Percentiles rank a stretch among this genome's conserved stretches.
Evolutionary conservation across 2,888 invertebrate species (phyloP).

Genomic region (Coecobrya sp.): DNA sequence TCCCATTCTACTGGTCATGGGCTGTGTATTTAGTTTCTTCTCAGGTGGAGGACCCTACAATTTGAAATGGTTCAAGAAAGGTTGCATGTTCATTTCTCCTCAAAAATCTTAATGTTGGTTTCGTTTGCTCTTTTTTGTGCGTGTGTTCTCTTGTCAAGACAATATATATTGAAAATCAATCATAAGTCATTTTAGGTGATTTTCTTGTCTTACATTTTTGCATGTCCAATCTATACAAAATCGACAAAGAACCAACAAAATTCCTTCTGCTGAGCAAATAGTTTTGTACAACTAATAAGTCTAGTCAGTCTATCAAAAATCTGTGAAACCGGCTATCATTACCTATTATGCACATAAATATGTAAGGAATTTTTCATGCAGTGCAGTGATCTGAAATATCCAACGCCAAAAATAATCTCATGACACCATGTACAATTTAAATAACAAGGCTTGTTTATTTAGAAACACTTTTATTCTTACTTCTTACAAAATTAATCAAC

Average conservation of each 20-base stretch:
- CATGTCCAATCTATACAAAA: slow-evolving; percentile 9
- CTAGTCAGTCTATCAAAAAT: neutral
- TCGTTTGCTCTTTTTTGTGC: neutral
- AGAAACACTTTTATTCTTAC: slow-evolving; percentile 11
- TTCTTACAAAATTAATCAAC: neutral
- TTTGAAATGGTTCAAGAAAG: slow-evolving; percentile 77
- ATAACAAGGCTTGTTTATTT: slow-evolving; percentile 9
- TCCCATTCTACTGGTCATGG: slow-evolving; percentile 73
- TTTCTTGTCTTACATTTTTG: neutral
- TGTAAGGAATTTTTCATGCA: neutral
- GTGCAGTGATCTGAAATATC: neutral
- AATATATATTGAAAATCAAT: neutral
- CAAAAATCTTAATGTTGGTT: slow-evolving; percentile 3
- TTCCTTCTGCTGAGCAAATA: neutral
- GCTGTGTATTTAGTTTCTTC: slow-evolving; percentile 83
- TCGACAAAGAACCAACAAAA: neutral
- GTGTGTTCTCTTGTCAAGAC: neutral
- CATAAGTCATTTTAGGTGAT: neutral
- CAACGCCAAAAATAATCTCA: neutral
- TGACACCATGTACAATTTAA: neutral
- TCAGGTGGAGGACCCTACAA: slow-evolving; percentile 79
- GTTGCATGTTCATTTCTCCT: slow-evolving; percentile 44
- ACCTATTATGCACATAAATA: neutral
- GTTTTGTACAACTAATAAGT: neutral
- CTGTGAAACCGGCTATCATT: neutral